phyloP scores from a whole-genome alignment of 2,888 invertebrate genomes.

The Mactromeris polynyma region DNA sequence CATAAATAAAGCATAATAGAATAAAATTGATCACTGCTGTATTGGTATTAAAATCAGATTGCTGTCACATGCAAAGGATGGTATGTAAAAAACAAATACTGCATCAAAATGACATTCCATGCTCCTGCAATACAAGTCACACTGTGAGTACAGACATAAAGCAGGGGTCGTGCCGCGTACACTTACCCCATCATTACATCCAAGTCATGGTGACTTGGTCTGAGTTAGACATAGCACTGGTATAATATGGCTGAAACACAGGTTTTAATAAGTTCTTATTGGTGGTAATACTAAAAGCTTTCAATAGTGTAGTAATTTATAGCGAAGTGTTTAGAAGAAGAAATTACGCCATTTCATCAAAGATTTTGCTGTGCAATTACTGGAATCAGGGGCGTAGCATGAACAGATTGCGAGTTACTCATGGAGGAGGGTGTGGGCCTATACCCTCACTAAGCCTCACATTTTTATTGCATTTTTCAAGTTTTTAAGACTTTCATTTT shows the following conservation, averaged over 20 bases:
- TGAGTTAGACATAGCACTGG: constrained; percentile 70
- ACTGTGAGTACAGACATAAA: constrained; percentile 18
- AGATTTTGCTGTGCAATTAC: no score
- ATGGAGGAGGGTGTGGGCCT: no score
- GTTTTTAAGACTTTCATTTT: no score
- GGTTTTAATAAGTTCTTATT: neutral
- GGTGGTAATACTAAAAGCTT: no score
- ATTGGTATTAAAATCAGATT: neutral
- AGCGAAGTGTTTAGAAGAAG: no score
- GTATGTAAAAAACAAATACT: neutral
- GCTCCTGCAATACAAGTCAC: constrained; percentile 10
- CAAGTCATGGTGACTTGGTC: neutral
- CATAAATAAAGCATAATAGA: neutral
- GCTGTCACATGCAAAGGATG: neutral
- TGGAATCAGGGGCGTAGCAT: no score
- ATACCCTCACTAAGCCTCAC: no score
- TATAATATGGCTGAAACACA: constrained; percentile 62
- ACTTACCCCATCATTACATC: constrained; percentile 32
- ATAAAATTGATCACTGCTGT: neutral
- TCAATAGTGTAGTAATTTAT: neutral
- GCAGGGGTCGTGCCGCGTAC: constrained; percentile 46
- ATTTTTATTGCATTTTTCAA: no score
- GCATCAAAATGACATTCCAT: constrained; percentile 7
- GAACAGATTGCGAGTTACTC: no score
- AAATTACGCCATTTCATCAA: no score